Percentiles rank a stretch among this genome's conserved stretches.
phyloP scores from a whole-genome alignment of 2,113 vertebrate species.

The Pelodiscus sinensis region DNA sequence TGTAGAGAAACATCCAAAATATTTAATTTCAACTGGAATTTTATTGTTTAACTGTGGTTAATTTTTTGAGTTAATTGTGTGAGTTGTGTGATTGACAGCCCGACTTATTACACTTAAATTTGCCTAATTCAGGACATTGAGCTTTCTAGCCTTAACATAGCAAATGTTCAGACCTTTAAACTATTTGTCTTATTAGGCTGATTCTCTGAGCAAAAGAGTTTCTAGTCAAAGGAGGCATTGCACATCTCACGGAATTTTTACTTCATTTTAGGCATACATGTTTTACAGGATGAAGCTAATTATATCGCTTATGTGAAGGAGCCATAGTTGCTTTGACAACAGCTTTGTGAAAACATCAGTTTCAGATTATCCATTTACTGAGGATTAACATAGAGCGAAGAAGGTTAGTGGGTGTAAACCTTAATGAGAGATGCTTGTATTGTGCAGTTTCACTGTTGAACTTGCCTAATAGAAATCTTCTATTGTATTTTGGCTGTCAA shows the following conservation, averaged over 20 bases:
- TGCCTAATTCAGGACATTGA: background rate
- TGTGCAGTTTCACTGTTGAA: accelerated
- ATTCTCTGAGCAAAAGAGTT: background rate
- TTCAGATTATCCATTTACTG: accelerated
- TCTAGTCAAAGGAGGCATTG: background rate
- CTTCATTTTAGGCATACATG: background rate
- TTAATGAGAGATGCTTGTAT: accelerated
- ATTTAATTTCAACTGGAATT: too few species aligned
- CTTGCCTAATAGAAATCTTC: accelerated
- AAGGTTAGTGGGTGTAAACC: background rate
- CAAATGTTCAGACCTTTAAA: background rate
- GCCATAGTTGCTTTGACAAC: background rate
- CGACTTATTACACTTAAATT: background rate
- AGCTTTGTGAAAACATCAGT: background rate
- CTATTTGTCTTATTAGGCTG: background rate
- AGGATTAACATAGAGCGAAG: accelerated
- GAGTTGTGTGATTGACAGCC: too few species aligned
- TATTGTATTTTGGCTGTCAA: background rate
- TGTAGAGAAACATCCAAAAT: too few species aligned
- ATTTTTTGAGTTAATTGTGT: too few species aligned
- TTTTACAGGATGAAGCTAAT: background rate
- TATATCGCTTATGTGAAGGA: background rate
- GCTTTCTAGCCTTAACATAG: background rate
- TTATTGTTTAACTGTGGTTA: too few species aligned
- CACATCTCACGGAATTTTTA: background rate